Evolutionary conservation across 2,113 vertebrate genomes (phyloP), one percentile per base, ranked within the genome.

Genomic region (Engystomops pustulosus): DNA sequence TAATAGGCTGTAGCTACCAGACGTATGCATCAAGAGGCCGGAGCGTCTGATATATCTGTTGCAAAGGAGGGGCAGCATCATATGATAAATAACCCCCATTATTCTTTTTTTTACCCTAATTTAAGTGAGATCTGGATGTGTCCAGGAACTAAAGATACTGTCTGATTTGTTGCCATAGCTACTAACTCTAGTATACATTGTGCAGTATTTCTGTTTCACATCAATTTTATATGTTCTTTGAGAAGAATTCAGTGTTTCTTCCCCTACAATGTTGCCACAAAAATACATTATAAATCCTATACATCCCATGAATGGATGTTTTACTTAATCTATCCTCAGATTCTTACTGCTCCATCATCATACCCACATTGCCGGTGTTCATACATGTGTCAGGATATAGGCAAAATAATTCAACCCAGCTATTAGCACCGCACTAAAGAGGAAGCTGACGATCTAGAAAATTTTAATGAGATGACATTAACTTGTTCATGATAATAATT

Each of bases 261-360:
- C 41, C 38, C 23, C 11, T 9, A 25, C 27, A 36, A 10, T 71
- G 38, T 34, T 62, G 69, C 17, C 5, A 45, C 81, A 83, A 49
- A 62, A 30, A 34, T 14, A 38, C 38, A 72, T 75, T 76, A 45
- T 32, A 44, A 60, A 20, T 10, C 20, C 41, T 15, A 60, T 70
- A 47, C 36, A 34, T 71, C 45, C 70, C 34, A n/a, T 18, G 70
- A 72, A 79, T 80, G 53, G 76, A n/a, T 18, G 45, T 60, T 79
- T 72, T 30, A 27, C 38, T 79, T 85, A 34, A 80, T 78, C 60
- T 85, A 18, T 25, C 67, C 36, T 20, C 36, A 14, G 60, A 62
- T 45, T 23, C 1, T 72, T 72, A 15, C 41, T 47, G 41, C 69
- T 72, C 12, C n/a, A 38, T 47, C 69, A 72, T 72, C 41, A 44